Percentiles rank a stretch among this genome's conserved stretches.
Conservation (phyloP, 2,888 invertebrate species). For the Cerastis leucographa region DNA sequence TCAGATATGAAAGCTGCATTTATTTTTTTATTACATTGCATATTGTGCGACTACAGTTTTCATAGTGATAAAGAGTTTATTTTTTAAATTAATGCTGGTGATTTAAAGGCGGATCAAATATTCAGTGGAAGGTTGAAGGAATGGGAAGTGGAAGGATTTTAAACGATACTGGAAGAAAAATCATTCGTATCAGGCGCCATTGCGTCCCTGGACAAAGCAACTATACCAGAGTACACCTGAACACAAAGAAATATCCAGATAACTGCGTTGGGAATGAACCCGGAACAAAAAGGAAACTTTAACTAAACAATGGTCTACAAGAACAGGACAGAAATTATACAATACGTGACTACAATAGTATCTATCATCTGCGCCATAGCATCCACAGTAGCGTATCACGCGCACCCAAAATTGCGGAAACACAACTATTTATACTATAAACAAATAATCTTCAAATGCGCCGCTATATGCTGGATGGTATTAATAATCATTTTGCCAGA, state of each 20-base stretch:
- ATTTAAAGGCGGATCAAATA: not conserved
- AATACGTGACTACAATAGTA: conserved; percentile 3
- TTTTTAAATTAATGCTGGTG: not conserved
- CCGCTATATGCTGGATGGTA: conserved; percentile 8
- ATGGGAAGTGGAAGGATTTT: too few relatives aligned
- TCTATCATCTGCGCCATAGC: conserved; percentile 16
- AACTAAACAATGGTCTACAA: conserved; percentile 10
- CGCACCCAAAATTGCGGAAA: conserved; percentile 18
- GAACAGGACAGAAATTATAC: conserved; percentile 5
- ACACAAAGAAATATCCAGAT: not conserved
- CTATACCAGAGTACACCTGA: conserved; percentile 4
- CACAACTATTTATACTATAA: conserved; percentile 27
- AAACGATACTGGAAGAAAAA: not conserved
- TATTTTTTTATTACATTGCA: not conserved
- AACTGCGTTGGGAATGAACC: not conserved
- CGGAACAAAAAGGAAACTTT: not conserved
- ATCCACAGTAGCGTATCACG: not conserved
- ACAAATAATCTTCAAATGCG: not conserved
- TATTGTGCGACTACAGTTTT: not conserved
- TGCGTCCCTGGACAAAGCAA: not conserved
- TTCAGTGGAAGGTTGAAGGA: too few relatives aligned
- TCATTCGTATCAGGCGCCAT: not conserved
- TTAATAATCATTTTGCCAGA: not conserved
- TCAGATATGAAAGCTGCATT: not conserved
- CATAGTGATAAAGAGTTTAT: not conserved